Base-by-base conservation (phyloP, 1,140 invertebrate species). In the Formica exsecta region DNA sequence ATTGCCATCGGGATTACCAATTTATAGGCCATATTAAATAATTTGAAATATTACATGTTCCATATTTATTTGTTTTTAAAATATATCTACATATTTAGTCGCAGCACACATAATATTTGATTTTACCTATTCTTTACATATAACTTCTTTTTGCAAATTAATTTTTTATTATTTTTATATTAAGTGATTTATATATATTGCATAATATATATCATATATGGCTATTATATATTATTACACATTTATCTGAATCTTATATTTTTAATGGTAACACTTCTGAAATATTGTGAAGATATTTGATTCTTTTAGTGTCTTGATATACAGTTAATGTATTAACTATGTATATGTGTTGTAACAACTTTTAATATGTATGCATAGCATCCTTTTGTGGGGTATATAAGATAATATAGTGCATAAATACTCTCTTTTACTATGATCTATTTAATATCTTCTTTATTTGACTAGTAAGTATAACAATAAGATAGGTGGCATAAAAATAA, bases 11-110 rank as follows among this genome's bases (percentile, higher is more conserved):
- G 88, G 89, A 57, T 61, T 90, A 65, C 86, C 92, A 71, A 64
- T 87, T 74, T 93, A 92, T 71, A 90, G 91, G 62, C 92, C 91
- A 74, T 94, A 92, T 89, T 76, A 79, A 59, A 65, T 66, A 70
- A 54, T 87, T 29, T 41, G n/a, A 64, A 57, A 74, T 36, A 3
- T 62, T 80, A 48, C 16, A 51, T 54, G 13, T 85, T 61, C 54
- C 11, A 70, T 83, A 83, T 87, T 85, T 85, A 76, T 87, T n/a
- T 76, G 59, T 70, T 36, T 68, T 16, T 76, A 22, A 7, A 19
- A 65, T 36, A 76, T 1, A 3, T 70, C 54, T 51, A 3, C 5
- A 51, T 51, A 19, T 11, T 80, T 11, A 36, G 1, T 70, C 13
- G 19, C 3, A 4, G 6, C 22, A 22, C 11, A 29, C 1, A 51